Conservation (phyloP, 2,888 invertebrate species). For the Trissonchulus sp. region DNA sequence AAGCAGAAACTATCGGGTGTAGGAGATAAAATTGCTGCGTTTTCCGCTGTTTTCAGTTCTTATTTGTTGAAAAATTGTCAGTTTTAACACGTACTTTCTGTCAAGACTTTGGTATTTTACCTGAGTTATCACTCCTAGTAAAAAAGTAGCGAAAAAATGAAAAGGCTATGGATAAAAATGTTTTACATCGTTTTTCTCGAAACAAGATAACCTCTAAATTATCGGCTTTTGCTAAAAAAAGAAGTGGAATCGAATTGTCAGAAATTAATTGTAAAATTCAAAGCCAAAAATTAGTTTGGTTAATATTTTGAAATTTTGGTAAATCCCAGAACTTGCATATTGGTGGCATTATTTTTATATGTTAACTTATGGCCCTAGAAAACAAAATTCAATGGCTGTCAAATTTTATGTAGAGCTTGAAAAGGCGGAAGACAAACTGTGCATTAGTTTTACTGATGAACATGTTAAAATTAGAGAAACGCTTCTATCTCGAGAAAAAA, state of each 20-base stretch:
- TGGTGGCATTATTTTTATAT: not conserved
- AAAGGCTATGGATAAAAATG: not conserved
- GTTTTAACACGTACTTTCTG: not conserved
- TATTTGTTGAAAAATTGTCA: not conserved
- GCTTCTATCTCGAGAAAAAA: too few species aligned
- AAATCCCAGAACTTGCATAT: not conserved
- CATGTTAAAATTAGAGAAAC: not conserved
- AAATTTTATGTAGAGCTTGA: too few species aligned
- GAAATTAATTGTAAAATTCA: not conserved
- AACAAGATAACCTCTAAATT: not conserved
- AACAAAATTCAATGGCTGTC: too few species aligned
- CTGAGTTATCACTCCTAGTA: not conserved
- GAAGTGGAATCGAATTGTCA: not conserved
- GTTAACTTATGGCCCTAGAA: too few species aligned
- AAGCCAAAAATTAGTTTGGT: not conserved
- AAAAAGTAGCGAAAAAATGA: not conserved
- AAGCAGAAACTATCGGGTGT: not conserved
- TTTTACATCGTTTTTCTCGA: not conserved
- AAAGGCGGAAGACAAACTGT: too few species aligned
- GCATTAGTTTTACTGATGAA: not conserved
- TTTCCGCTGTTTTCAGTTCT: not conserved
- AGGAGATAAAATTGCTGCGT: not conserved
- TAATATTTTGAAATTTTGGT: not conserved
- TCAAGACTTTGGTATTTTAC: not conserved
- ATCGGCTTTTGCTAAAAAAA: not conserved